Base-by-base conservation (phyloP, 2,888 invertebrate species). In the Cartodere bifasciata region DNA sequence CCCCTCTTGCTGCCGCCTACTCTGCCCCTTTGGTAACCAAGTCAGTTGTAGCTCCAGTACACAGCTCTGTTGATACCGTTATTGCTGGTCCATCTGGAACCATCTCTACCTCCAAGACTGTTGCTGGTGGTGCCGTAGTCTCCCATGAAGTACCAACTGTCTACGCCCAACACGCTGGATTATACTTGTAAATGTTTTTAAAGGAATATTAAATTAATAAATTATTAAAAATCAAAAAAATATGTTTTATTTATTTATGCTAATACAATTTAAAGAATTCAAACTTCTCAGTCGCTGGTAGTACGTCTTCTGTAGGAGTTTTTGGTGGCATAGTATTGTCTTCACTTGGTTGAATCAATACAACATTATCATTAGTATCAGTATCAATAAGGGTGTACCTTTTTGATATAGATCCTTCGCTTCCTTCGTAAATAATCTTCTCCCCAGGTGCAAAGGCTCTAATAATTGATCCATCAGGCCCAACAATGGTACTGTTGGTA, bases 21-120 rank as follows among this genome's bases (percentile, higher is more conserved):
- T 32, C 34, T 17, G 37, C 27, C 29, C 22, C 25, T 17, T 15
- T 27, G 5, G 12, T 6, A 13, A 23, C 2, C 26, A 16, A 13
- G 4, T 21, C 2, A 27, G 26, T 21, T 13, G 26, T 27, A 14
- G 16, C 15, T 17, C 13, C 20, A 9, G 32, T 15, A 32, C 13
- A 16, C 4, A 17, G 23, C 4, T 16, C 28, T 16, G 23, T 28
- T 17, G 32, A 35, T 20, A 45, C 43, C 5, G 39, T 45, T 13
- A 32, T 49, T 10, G 43, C 46, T 38, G 47, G 50, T 27, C 50
- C 51, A 13, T 49, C 50, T 22, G 50, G 51, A 11, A 47, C 44
- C 9, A 48, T 51, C 23, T 36, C 43, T 13, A 41, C 47, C 13
- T 37, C 42, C 32, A 39, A 33, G 33, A 37, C 41, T 28, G 33